Base-by-base conservation (phyloP, 2,797 vertebrate genomes). In the Pempheris klunzingeri region DNA sequence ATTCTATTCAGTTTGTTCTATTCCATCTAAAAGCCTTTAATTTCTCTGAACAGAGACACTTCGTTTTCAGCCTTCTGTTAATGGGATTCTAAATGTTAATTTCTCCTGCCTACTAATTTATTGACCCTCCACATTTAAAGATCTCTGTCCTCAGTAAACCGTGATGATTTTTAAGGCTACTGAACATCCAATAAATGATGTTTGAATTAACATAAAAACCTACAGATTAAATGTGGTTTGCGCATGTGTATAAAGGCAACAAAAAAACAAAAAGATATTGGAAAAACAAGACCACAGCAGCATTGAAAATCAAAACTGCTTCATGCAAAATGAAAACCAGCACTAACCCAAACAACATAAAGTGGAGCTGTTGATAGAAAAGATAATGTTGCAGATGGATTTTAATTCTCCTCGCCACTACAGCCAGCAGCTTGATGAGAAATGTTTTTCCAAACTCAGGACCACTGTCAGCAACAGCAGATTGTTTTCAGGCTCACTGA, bases 11-110 rank as follows among this genome's bases (percentile, higher is more conserved):
- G 10, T 28, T 15, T 26, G 0, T 43, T 34, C 13, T 28, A 4
- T 47, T 63, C 17, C 32, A 59, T 66, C 26, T 67, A 74, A 75
- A 44, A 62, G 59, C 61, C 47, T 17, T 39, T 69, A 81, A 66
- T 68, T 52, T 50, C 53, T 39, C 47, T 71, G 28, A 81, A 75
- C 74, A 32, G 34, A 70, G 54, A 79, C 36, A 58, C 68, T 67
- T 64, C 38, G 59, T 69, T 63, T 75, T n/a, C 66, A 59, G 46
- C 53, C 67, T 80, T 64, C 36, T 59, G 24, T 62, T 71, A 86
- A 86, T 76, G 61, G 61, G 53, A 54, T 82, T 81, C 80, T 68
- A 84, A 85, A 80, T 88, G 66, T 82, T 79, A 66, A 86, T 83
- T 77, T 77, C 62, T 73, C 53, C 46, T 69, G 80, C 71, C 47